Evolutionary conservation across 1,140 invertebrate species (phyloP), one percentile per base, ranked within the genome.

Genomic region (Calliopsis andreniformis): DNA sequence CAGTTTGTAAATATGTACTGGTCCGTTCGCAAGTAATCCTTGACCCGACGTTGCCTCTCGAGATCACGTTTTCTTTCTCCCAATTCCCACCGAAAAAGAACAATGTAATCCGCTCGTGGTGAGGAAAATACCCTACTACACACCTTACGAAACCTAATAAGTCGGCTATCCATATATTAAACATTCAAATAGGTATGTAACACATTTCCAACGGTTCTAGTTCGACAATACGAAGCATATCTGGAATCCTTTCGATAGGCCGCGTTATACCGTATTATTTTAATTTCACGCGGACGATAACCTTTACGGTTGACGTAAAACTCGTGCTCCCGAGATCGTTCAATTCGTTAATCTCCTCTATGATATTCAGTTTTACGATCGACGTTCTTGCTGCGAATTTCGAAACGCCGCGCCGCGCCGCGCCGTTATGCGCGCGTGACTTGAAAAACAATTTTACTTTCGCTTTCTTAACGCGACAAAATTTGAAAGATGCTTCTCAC

Each of bases 371-470:
- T 64, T n/a, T 56, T 47, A 30, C 5, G 30, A 59, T 76, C 23
- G 23, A 69, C 32, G 43, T 18, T 30, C 8, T 14, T 18, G 53
- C 39, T 25, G 35, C 12, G 47, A 49, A 69, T 83, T 79, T 83
- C 76, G 76, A 82, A 79, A 82, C 12, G 0, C n/a, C n/a, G n/a
- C n/a, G n/a, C n/a, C n/a, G n/a, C n/a, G n/a, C n/a, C n/a, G n/a
- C n/a, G n/a, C 58, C 81, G 76, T 82, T 82, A 79, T 53, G 68
- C 67, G 51, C 76, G 30, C 80, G 80, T 82, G 80, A 51, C 43
- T 70, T 23, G 69, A 47, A 62, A 55, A 73, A 58, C 25, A 63
- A 83, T 43, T 30, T 30, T 14, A 30, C 76, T 83, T 82, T 83
- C 80, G 53, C 76, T 83, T 82, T 83, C 64, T 53, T 47, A 14